Evolutionary conservation across 2,888 invertebrate species (phyloP), one percentile per base, ranked within the genome.

Genomic region (Hydriomena furcata): DNA sequence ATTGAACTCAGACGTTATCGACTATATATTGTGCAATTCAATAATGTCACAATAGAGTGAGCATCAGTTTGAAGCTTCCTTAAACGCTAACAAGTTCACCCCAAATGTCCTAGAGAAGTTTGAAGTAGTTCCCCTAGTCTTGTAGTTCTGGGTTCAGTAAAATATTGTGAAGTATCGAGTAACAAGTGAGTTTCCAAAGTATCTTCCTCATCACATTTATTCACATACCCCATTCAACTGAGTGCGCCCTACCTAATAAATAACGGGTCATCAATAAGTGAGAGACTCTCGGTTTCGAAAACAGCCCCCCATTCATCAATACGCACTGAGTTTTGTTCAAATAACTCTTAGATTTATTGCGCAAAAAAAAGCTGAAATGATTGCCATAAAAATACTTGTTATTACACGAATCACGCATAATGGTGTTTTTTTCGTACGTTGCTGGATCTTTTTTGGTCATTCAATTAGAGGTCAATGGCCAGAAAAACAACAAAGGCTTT

Each of bases 241-340:
- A 68, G 69, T 68, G 67, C 73, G 63, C 70, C 60, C 66, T 61
- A 60, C 63, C 76, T 79, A 82, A 83, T 83, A 84, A 82, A 84
- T 84, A 82, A 80, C 74, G 61, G 71, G 69, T 79, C 82, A 82
- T 84, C 79, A 84, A 83, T 84, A 84, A 82, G 69, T 77, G 66
- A 76, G 70, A 44, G 68, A 73, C 68, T 60, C 70, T 71, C 66
- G 65, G 75, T 71, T 67, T 71, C 69, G 68, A 67, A 65, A 79
- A 71, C 74, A 71, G 69, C 61, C 63, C 54, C n/a, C 61, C 65
- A 77, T 79, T 66, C 71, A 71, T 79, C 78, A 79, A 76, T 76
- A 73, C 66, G 65, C 17, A 51, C 28, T 10, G 20, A 40, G 21
- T 42, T 51, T 51, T 37, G 44, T 45, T 40, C 51, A 44, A 44